phyloP scores from a whole-genome alignment of 2,113 vertebrate species.

The Forbesichthys agassizii region DNA sequence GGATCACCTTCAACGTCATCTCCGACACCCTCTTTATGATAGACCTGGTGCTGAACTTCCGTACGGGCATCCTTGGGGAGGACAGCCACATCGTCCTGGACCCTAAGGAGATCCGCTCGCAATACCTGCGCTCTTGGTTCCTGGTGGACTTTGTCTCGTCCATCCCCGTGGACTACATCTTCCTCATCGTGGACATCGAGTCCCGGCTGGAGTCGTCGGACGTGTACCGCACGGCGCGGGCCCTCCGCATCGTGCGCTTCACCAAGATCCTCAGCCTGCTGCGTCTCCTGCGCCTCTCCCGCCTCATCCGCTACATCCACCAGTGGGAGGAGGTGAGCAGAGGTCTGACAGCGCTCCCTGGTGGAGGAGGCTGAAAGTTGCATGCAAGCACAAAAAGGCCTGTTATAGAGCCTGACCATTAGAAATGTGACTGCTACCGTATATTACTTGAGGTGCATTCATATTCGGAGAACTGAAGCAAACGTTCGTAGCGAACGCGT shows the following conservation, averaged over 20 bases:
- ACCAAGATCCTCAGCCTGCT: constrained; percentile 81
- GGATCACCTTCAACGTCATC: constrained; percentile 78
- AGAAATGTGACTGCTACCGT: too few relatives aligned
- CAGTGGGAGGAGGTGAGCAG: constrained; percentile 80
- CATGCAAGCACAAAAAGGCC: neutral
- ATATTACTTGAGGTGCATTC: too few relatives aligned
- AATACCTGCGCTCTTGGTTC: constrained; percentile 78
- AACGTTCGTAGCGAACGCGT: too few relatives aligned
- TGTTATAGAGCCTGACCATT: neutral
- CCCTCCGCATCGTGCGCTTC: constrained; percentile 79
- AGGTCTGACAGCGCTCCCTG: neutral
- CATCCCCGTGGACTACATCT: constrained; percentile 80
- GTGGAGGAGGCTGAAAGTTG: neutral
- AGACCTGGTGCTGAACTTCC: constrained; percentile 79
- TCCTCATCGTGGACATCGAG: constrained; percentile 76
- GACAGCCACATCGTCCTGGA: constrained; percentile 78
- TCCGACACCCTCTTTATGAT: constrained; percentile 79
- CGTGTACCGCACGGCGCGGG: constrained; percentile 77
- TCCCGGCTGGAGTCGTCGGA: constrained; percentile 64
- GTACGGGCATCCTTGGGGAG: constrained; percentile 72
- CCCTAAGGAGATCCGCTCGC: constrained; percentile 70
- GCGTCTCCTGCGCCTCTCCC: constrained; percentile 76
- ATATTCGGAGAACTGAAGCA: too few relatives aligned
- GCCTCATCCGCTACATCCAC: constrained; percentile 80
- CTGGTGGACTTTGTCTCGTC: constrained; percentile 79